Conservation (phyloP, 2,888 invertebrate genomes). For the Troglohyphantes excavatus region DNA sequence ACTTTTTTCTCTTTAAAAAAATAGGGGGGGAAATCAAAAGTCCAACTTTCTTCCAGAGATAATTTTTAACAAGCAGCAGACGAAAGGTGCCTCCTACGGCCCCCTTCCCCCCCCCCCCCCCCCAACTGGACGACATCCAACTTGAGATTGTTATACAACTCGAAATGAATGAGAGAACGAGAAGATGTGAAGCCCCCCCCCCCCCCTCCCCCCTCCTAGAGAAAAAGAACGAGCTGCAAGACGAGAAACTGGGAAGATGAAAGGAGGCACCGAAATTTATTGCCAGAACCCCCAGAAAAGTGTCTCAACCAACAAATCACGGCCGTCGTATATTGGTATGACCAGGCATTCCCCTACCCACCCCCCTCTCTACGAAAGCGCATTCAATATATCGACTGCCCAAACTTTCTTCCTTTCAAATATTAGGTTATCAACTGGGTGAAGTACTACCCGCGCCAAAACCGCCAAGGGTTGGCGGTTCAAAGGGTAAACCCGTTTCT, state of each 20-base stretch:
- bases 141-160: background rate
- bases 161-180: background rate
- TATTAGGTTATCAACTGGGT: slow-evolving; percentile 58
- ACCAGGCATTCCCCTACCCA: slow-evolving; percentile 39
- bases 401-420: slow-evolving; percentile 64
- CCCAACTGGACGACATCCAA: background rate
- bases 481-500: background rate
- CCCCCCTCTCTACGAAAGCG: slow-evolving; percentile 24
- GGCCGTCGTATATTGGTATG: slow-evolving; percentile 73
- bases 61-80: background rate
- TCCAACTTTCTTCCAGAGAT: background rate
- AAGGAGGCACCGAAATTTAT: slow-evolving; percentile 75
- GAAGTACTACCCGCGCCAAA: slow-evolving; percentile 56
- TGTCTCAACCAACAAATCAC: slow-evolving; percentile 76
- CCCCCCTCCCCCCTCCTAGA: background rate
- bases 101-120: background rate
- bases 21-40: background rate
- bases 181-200: too few species aligned
- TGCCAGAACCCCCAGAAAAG: slow-evolving; percentile 63
- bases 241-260: slow-evolving; percentile 64
- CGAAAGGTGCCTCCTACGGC: background rate
- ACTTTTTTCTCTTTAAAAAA: background rate
- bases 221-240: background rate
- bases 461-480: slow-evolving; percentile 35
- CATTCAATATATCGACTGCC: slow-evolving; percentile 77